Base-by-base conservation (phyloP, 2,888 invertebrate genomes). In the Lamellibrachia satsuma region DNA sequence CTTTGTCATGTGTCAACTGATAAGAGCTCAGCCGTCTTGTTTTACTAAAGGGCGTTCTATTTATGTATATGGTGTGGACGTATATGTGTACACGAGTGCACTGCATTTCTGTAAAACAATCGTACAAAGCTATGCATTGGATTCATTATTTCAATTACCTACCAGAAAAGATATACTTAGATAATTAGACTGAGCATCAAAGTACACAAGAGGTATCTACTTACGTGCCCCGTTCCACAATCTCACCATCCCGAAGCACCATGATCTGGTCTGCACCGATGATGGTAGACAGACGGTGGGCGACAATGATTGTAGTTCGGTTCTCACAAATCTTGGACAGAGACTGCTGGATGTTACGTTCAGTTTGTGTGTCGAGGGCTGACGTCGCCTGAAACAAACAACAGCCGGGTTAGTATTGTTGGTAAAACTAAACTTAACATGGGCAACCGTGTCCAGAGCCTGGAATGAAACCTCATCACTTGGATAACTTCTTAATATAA, bases 201-300 rank as follows among this genome's bases (percentile, higher is more conserved):
- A 75, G 90, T 6, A 51, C 75, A 92, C 6, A 52, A 27, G 51
- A 9, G 52, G 3, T 22, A 8, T 51, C 7, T 52, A 95, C 97
- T 96, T 97, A 98, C 97, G 97, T 98, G 96, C 99, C 99, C 94
- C 98, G 97, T 96, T 99, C 99, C 3, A 98, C 97, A 94, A 99
- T 98, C 96, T 98, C 97, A 2, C 99, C 99, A 2, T 99, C 98
- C 95, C 98, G 98, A 90, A 99, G 97, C 0, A 99, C 99, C 7
- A 99, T 97, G 95, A 99, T 99, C 96, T 98, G 98, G 97, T 99
- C 98, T 0, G 99, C 99, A 96, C 99, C 98, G 94, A 99, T 98
- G 93, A 99, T 98, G 0, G 99, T 99, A 0, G 99, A 99, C 91
- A 99, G 95, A 9, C 97, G 97, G 97, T 99, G 99, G 0, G 99